Evolutionary conservation across 1,140 invertebrate genomes (phyloP).

Genomic region (Drosophila erecta): DNA sequence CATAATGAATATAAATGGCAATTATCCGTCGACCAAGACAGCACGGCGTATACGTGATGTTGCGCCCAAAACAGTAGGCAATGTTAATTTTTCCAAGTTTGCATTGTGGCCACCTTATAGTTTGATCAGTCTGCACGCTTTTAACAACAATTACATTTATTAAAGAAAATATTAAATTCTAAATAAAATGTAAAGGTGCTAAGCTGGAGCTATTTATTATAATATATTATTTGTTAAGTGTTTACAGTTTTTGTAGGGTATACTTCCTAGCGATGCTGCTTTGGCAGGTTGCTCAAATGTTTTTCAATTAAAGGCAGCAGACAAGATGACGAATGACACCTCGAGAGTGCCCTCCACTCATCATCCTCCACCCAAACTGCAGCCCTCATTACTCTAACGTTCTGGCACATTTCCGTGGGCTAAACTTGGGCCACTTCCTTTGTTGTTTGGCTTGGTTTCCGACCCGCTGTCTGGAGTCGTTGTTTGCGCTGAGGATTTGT

Average conservation of each 20-base stretch:
- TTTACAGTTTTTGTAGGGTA: background rate
- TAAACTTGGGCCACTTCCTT: slow-evolving; percentile 66
- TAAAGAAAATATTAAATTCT: background rate
- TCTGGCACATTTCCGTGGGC: slow-evolving; percentile 66
- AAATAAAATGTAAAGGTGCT: background rate
- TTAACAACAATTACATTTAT: background rate
- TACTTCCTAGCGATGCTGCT: too few relatives aligned
- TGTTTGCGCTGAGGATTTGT: slow-evolving; percentile 63
- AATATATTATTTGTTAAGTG: background rate
- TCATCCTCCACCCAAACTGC: background rate
- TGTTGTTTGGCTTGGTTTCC: slow-evolving; percentile 50
- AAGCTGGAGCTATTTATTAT: background rate
- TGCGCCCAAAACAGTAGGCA: slow-evolving; percentile 44
- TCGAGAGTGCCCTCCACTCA: slow-evolving; percentile 35
- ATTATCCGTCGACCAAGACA: slow-evolving; percentile 57
- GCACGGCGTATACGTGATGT: slow-evolving; percentile 51
- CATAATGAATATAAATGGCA: slow-evolving; percentile 81
- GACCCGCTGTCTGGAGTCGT: slow-evolving; percentile 13
- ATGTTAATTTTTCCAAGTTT: slow-evolving; percentile 26
- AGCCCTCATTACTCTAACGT: slow-evolving; percentile 44
- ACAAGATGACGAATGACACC: slow-evolving; percentile 70
- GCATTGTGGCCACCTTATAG: background rate
- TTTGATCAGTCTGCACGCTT: background rate
- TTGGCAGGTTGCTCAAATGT: slow-evolving; percentile 18
- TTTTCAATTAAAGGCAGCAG: slow-evolving; percentile 66